Base-by-base conservation (phyloP, 2,888 invertebrate genomes). In the Lapara coniferarum region DNA sequence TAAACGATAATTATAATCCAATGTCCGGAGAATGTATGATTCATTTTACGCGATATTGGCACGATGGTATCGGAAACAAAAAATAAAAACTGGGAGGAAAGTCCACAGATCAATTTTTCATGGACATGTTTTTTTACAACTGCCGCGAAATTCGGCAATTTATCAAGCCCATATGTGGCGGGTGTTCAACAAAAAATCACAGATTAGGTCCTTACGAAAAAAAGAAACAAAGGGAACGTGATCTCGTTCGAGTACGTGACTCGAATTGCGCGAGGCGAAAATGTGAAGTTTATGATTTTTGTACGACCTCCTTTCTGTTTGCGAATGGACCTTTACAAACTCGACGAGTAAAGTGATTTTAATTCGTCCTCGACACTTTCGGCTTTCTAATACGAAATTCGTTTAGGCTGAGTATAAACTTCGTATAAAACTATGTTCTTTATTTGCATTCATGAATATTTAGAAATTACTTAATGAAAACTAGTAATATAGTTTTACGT, bases 111-210 rank as follows among this genome's bases (percentile, higher is more conserved):
- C 80, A 88, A 86, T 88, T 87, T 87, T 86, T 88, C 83, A 87
- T 84, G 83, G 80, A 85, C 79, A 83, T 78, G 78, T 84, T 84
- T 84, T 79, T 80, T 46, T 63, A 63, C 63, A 63, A 63, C 63
- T 63, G 63, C 63, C 63, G 63, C 66, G 37, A 69, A 63, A 63
- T 69, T 69, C 75, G 74, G 81, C 87, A 80, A 91, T 92, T 89
- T 88, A 88, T 91, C 89, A 90, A 78, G 75, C 80, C 77, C 85
- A 87, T 87, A 79, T 89, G 87, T 86, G 86, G 80, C 84, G 79
- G 79, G 78, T 75, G 63, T 63, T 63, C 63, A 63, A 79, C 83
- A 86, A 83, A 82, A 84, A 86, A 84, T 83, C 80, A 81, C 78
- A 85, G 85, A 90, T 88, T 86, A 88, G 82, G 79, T 83, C 78